Conservation (phyloP, 2,888 invertebrate species). For the Camponotus fellah region DNA sequence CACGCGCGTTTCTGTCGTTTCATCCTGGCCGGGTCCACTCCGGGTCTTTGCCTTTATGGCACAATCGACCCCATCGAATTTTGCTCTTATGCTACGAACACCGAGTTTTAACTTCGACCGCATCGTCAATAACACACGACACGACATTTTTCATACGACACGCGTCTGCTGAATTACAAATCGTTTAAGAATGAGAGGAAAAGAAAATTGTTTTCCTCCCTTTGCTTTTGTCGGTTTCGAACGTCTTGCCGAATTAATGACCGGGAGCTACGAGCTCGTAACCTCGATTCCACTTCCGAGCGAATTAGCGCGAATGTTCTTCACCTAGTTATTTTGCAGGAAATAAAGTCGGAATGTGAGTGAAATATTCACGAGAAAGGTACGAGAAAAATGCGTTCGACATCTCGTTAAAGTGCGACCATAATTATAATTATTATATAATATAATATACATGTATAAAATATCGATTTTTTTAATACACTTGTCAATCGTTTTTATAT, state of each 20-base stretch:
- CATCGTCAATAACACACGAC: not conserved
- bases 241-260: constrained; percentile 37
- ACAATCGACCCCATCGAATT: constrained; percentile 38
- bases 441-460: not conserved
- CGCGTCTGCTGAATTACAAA: not conserved
- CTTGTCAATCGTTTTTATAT: not conserved
- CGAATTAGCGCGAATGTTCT: constrained; percentile 33
- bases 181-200: not conserved
- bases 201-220: not conserved
- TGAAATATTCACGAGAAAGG: not conserved
- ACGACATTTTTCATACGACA: not conserved
- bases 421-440: constrained; percentile 5
- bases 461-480: not conserved
- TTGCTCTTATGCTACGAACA: constrained; percentile 19
- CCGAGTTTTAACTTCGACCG: not conserved
- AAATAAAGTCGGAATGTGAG: constrained; percentile 11
- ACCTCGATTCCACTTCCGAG: constrained; percentile 25
- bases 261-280: constrained; percentile 25
- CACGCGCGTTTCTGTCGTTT: constrained; percentile 4
- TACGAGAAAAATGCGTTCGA: not conserved
- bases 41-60: constrained; percentile 7
- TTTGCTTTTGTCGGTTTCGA: not conserved
- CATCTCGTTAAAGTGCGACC: not conserved
- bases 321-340: constrained; percentile 14
- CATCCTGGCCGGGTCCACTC: not conserved